These are phyloP conservation scores for Ia io DNA, from an alignment of 2,113 vertebrate species.

Conservation along the genomic window DNA sequence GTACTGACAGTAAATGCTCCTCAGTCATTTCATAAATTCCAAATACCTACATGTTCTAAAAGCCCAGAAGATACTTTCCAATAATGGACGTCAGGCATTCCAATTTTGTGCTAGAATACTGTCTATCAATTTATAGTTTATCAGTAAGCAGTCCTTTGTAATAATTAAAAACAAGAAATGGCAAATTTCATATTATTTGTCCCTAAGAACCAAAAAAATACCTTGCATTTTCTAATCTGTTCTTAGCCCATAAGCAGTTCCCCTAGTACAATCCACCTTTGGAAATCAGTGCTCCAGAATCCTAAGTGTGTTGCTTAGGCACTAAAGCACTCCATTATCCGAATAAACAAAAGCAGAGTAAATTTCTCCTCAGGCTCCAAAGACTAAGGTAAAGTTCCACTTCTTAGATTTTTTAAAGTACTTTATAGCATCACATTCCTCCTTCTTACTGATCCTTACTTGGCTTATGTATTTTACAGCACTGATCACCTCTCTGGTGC, in stretches of 20 bases:
- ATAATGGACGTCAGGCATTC: background rate
- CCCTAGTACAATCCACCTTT: background rate
- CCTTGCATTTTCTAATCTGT: background rate
- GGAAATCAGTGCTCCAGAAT: background rate
- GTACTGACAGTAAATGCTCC: background rate
- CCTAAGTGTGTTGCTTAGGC: background rate
- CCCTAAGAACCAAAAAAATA: slow-evolving; percentile 13
- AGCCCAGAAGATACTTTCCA: background rate
- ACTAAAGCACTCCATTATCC: background rate
- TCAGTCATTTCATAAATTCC: slow-evolving; percentile 34
- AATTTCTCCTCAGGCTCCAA: background rate
- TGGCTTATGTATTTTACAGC: background rate
- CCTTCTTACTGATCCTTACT: background rate
- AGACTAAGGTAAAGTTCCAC: background rate
- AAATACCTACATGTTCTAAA: background rate
- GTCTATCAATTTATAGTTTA: background rate
- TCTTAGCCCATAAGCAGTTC: background rate
- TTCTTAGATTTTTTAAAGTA: slow-evolving; percentile 25
- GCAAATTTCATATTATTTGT: background rate
- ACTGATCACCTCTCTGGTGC: background rate
- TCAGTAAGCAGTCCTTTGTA: background rate
- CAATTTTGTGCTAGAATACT: background rate
- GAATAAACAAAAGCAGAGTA: background rate
- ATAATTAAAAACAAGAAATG: slow-evolving; percentile 6
- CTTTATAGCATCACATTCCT: background rate